Evolutionary conservation across 2,113 vertebrate species (phyloP), one percentile per base, ranked within the genome.

Genomic region (Cepphus grylle): DNA sequence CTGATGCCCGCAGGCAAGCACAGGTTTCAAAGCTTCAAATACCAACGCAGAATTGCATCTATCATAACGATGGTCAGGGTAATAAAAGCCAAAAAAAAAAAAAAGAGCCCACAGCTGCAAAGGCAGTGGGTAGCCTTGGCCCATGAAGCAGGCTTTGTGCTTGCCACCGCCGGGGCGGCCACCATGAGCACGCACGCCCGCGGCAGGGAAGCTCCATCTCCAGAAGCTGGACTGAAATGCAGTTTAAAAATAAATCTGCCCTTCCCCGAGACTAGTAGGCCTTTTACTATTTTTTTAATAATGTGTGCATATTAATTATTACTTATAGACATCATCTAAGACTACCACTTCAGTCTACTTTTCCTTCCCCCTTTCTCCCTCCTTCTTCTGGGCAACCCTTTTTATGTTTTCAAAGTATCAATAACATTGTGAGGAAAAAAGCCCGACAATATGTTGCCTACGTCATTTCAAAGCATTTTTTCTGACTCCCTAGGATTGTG

Each of bases 401-500:
- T 53, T 63, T 71, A 56, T 12, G 25, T 55, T 91, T 81, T 38
- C 7, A n/a, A 76, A 81, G 42, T 12, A 72, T 7, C 25, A 76
- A 77, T 59, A 58, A 81, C 84, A 49, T 25, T 32, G 59, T 45
- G 52, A 94, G 17, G 43, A 62, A 63, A 67, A 67, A 53, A 20
- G 25, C 27, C 59, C 89, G 56, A 38, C 50, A 32, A 42, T 26
- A 50, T 1, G 9, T 42, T 76, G 61, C 43, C 79, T 49, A 42
- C 32, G 2, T 40, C 36, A 71, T 42, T 90, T 63, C 43, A 18
- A 45, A 74, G 43, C n/a, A 7, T 2, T 81, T 88, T 72, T 88
- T 19, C 17, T 32, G 27, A 40, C 52, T 66, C 34, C 36, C 27
- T 84, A 4, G 0, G 0, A 71, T 0, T 65, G 49, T 74, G 67